Percentiles rank a stretch among this genome's conserved stretches.
Evolutionary conservation across 2,888 invertebrate genomes (phyloP).

Genomic region (Hanleya hanleyi): DNA sequence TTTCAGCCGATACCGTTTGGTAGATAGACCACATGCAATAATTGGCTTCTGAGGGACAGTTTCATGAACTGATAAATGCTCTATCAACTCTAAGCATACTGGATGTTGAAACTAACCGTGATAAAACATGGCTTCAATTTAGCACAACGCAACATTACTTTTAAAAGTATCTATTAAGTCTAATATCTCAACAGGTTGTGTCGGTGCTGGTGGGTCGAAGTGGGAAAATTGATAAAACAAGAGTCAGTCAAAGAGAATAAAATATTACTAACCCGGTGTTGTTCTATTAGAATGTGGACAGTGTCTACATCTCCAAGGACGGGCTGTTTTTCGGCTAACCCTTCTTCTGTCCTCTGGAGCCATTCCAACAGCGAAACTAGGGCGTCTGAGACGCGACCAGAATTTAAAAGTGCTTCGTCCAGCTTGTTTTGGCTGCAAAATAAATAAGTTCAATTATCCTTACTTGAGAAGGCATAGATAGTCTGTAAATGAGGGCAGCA

Average conservation of each 20-base stretch:
- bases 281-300: constrained; percentile 70
- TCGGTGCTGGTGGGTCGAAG: too few relatives aligned
- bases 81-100: too few relatives aligned
- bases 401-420: constrained; percentile 70
- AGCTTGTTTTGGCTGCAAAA: constrained; percentile 70
- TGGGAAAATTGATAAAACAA: not conserved
- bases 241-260: not conserved
- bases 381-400: constrained; percentile 71
- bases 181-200: too few relatives aligned
- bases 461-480: constrained; percentile 21
- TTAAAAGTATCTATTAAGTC: too few relatives aligned
- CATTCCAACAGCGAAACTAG: constrained; percentile 70
- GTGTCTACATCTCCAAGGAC: constrained; percentile 73
- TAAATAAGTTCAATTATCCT: not conserved
- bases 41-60: too few relatives aligned
- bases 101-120: too few relatives aligned
- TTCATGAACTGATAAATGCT: too few relatives aligned
- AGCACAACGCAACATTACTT: too few relatives aligned
- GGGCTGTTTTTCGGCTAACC: constrained; percentile 68
- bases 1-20: too few relatives aligned
- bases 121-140: too few relatives aligned
- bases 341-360: constrained; percentile 69
- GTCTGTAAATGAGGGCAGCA: too few relatives aligned
- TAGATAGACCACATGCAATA: too few relatives aligned
- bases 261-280: constrained; percentile 65